Conservation (phyloP, 2,113 vertebrate genomes). For the Scatophagus argus region DNA sequence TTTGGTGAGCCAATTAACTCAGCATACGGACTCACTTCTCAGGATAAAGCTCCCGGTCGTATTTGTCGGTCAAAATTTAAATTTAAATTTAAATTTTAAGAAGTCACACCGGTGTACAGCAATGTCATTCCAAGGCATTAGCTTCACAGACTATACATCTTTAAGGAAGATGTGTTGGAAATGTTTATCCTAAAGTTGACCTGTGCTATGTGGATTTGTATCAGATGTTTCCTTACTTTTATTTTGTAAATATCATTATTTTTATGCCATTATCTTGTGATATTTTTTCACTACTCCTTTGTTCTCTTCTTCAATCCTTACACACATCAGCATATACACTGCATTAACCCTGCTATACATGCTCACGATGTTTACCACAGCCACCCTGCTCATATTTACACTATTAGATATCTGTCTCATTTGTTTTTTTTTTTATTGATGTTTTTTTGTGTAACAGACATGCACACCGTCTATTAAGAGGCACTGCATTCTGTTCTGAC, state of each 20-base stretch:
- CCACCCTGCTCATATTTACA: too few species aligned
- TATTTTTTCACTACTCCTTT: not conserved
- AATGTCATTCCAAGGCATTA: not conserved
- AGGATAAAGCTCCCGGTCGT: constrained; percentile 51
- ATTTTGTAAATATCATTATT: not conserved
- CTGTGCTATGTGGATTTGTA: not conserved
- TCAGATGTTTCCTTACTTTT: not conserved
- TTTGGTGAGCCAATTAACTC: constrained; percentile 70
- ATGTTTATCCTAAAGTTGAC: not conserved
- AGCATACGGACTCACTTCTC: constrained; percentile 45
- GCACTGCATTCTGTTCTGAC: constrained; percentile 45
- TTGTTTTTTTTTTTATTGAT: not conserved
- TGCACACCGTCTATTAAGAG: constrained; percentile 22
- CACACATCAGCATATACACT: not conserved
- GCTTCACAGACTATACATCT: too few species aligned
- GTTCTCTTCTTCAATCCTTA: not conserved
- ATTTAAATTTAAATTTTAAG: too few species aligned
- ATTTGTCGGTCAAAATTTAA: constrained; percentile 41
- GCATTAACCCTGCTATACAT: not conserved
- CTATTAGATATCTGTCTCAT: too few species aligned
- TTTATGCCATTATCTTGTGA: not conserved
- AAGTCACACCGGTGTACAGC: not conserved
- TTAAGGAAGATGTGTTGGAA: not conserved
- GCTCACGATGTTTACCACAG: not conserved
- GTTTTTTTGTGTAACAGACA: not conserved